These are phyloP conservation scores for Philotrypesis tridentata DNA, from an alignment of 1,140 invertebrate genomes.

Conservation along the genomic window DNA sequence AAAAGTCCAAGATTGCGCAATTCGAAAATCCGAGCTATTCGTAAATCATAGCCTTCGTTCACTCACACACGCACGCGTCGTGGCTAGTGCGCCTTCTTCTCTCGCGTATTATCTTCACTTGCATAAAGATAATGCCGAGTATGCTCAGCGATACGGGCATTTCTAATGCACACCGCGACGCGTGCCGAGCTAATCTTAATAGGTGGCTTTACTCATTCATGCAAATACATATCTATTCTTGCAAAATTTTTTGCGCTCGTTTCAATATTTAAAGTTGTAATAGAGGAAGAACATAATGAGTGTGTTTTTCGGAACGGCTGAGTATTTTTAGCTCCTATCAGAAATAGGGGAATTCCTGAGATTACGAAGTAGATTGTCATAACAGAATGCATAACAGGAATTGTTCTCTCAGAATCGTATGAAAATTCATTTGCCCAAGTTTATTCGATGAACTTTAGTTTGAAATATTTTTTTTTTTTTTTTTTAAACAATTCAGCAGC, in stretches of 20 bases:
- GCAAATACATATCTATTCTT: neutral
- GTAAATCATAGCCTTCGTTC: constrained; percentile 15
- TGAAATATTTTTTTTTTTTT: too few relatives aligned
- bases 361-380: neutral
- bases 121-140: constrained; percentile 29
- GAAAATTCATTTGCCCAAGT: too few relatives aligned
- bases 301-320: neutral
- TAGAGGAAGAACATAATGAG: too few relatives aligned
- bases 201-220: neutral
- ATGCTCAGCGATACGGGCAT: neutral
- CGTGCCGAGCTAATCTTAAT: neutral
- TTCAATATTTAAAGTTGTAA: too few relatives aligned
- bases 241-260: neutral
- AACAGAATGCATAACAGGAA: neutral
- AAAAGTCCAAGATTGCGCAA: too few relatives aligned
- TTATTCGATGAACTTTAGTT: too few relatives aligned
- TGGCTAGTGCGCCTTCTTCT: neutral
- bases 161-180: neutral
- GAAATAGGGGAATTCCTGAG: neutral
- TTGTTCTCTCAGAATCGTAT: constrained; percentile 1
- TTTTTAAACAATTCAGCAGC: too few relatives aligned
- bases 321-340: neutral
- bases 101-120: neutral
- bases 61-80: neutral
- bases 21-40: neutral